Conservation (phyloP, 2,113 vertebrate genomes). For the Ochotona curzoniae region DNA sequence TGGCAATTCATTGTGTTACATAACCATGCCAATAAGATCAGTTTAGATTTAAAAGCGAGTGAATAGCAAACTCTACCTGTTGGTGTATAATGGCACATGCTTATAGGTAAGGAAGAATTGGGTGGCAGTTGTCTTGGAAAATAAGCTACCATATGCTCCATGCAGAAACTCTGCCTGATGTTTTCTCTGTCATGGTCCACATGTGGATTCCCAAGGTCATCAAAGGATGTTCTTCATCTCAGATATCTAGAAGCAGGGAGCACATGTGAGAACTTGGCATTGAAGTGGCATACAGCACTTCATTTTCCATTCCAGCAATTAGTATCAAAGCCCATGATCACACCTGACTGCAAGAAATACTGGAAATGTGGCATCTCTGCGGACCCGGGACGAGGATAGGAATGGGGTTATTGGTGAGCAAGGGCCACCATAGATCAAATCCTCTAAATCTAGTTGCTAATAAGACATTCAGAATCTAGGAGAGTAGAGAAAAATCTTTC, state of each 20-base stretch:
- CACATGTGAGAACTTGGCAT: not conserved
- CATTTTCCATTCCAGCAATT: not conserved
- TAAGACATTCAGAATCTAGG: not conserved
- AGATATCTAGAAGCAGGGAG: not conserved
- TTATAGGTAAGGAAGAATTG: not conserved
- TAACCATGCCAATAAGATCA: not conserved
- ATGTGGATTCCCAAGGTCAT: not conserved
- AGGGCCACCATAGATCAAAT: not conserved
- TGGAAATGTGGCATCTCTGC: not conserved
- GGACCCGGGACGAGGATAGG: not conserved
- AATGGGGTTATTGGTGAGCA: not conserved
- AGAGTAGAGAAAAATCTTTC: not conserved
- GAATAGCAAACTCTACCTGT: not conserved
- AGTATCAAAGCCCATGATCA: not conserved
- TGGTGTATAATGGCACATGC: not conserved
- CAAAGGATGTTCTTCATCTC: not conserved
- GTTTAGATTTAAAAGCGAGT: not conserved
- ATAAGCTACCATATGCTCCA: not conserved
- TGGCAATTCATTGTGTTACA: not conserved
- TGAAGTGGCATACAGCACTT: not conserved
- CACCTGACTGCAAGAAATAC: not conserved
- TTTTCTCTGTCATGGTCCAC: not conserved
- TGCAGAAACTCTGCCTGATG: not conserved
- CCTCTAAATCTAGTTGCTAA: not conserved
- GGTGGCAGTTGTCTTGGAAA: not conserved